A percentile compares a stretch with the other conserved stretches of the same genome.
These are phyloP conservation scores for Penaeus japonicus DNA, from an alignment of 1,140 invertebrate genomes.

Conservation along the genomic window DNA sequence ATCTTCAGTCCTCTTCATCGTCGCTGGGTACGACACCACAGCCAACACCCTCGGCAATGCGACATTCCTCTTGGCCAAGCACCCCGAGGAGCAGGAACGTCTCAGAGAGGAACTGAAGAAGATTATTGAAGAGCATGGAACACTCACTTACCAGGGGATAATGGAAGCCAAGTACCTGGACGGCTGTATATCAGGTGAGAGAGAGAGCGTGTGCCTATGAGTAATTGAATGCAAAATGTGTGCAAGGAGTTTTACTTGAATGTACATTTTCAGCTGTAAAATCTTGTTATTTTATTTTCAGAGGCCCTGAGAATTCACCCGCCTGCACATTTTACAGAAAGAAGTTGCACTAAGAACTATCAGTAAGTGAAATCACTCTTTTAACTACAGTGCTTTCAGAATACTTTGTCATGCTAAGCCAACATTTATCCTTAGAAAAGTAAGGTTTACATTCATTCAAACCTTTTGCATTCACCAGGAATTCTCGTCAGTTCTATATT, in stretches of 20 bases:
- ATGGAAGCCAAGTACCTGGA: slow-evolving; percentile 53
- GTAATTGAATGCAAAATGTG: not conserved
- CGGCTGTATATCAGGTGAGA: slow-evolving; percentile 36
- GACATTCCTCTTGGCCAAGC: slow-evolving; percentile 63
- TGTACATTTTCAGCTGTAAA: not conserved
- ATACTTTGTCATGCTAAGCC: not conserved
- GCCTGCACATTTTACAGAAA: slow-evolving; percentile 59
- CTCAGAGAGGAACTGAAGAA: slow-evolving; percentile 27
- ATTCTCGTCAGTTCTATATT: too few species aligned
- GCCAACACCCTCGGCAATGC: slow-evolving; percentile 63
- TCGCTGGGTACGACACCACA: slow-evolving; percentile 67
- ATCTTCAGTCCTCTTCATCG: slow-evolving; percentile 60
- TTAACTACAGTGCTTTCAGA: not conserved
- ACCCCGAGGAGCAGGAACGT: slow-evolving; percentile 60
- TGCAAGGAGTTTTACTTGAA: not conserved
- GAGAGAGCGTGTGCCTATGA: not conserved
- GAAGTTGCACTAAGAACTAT: slow-evolving; percentile 60
- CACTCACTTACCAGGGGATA: slow-evolving; percentile 39
- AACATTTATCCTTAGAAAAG: not conserved
- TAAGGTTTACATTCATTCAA: too few species aligned
- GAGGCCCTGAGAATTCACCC: slow-evolving; percentile 61
- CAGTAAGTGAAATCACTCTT: slow-evolving; percentile 46
- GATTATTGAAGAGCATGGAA: not conserved
- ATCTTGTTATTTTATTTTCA: not conserved
- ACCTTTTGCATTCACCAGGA: too few species aligned